Conservation (phyloP, 2,113 vertebrate species). For the Phrynosoma platyrhinos region DNA sequence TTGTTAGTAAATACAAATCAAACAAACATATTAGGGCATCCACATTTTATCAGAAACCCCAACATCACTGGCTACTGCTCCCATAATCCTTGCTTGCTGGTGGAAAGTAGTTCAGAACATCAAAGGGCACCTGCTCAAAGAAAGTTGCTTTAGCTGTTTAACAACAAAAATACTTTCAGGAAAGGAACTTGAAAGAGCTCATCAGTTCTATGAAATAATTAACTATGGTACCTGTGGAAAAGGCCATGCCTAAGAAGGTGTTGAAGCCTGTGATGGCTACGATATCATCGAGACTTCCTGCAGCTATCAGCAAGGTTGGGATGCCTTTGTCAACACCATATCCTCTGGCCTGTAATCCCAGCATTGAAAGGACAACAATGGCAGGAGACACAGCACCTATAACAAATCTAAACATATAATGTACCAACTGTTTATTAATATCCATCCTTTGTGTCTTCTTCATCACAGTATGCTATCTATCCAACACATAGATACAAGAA, state of each 20-base stretch:
- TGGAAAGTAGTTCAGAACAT: no score
- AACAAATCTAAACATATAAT: constrained; percentile 84
- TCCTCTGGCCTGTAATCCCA: constrained; percentile 87
- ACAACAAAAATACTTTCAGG: neutral
- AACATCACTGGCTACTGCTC: no score
- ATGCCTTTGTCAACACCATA: constrained; percentile 92
- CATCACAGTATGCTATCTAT: no score
- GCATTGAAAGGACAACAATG: constrained; percentile 94
- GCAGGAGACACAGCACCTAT: constrained; percentile 93
- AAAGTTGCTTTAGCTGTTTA: neutral
- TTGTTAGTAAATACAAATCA: no score
- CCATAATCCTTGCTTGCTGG: no score
- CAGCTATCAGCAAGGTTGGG: constrained; percentile 94
- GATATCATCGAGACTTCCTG: constrained; percentile 93
- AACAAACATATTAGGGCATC: no score
- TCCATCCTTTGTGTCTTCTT: no score
- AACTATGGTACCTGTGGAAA: constrained; percentile 86
- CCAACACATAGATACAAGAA: no score
- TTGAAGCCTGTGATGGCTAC: constrained; percentile 87
- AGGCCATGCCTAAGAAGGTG: constrained; percentile 90
- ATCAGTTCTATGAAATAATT: neutral
- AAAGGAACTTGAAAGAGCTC: neutral
- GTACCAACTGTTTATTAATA: neutral
- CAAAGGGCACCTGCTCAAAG: no score
- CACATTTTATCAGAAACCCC: no score